Evolutionary conservation across 2,113 vertebrate species (phyloP).

Genomic region (Amblyopsis rosae): DNA sequence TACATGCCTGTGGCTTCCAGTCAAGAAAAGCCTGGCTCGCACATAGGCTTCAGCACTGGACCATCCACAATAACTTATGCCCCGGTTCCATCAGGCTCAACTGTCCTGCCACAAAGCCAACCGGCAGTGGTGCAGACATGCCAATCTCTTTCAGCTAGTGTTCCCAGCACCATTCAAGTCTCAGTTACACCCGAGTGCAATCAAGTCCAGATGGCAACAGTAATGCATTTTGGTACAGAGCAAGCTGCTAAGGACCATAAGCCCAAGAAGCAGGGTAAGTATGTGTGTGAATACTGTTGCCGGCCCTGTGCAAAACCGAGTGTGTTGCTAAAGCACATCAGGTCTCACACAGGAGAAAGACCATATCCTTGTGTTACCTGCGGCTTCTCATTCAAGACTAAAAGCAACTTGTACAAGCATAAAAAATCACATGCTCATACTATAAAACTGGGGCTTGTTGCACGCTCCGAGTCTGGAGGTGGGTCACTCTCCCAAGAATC

Average conservation of each 20-base stretch:
- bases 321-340: slow-evolving; percentile 95
- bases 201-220: slow-evolving; percentile 83
- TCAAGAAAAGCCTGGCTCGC: slow-evolving; percentile 80
- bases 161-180: slow-evolving; percentile 83
- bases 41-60: slow-evolving; percentile 81
- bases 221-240: slow-evolving; percentile 84
- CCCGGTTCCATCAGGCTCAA: slow-evolving; percentile 81
- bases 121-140: slow-evolving; percentile 83
- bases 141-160: slow-evolving; percentile 82
- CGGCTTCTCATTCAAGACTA: slow-evolving; percentile 99
- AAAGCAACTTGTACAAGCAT: slow-evolving; percentile 99
- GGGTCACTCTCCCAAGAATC: slow-evolving; percentile 88
- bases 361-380: slow-evolving; percentile 97
- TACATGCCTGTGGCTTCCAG: slow-evolving; percentile 72
- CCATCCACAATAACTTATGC: slow-evolving; percentile 78
- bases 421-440: slow-evolving; percentile 99
- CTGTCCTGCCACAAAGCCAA: slow-evolving; percentile 86
- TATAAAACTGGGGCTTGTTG: slow-evolving; percentile 92
- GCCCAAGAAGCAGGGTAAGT: slow-evolving; percentile 95
- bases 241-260: slow-evolving; percentile 95
- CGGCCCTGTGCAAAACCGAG: slow-evolving; percentile 96
- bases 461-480: slow-evolving; percentile 84
- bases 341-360: slow-evolving; percentile 96
- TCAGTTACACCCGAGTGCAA: slow-evolving; percentile 85
- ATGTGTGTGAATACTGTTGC: slow-evolving; percentile 94